A percentile compares a stretch with the other conserved stretches of the same genome.
These are phyloP conservation scores for Dicyrtoma fusca DNA, from an alignment of 2,888 invertebrate species.

Conservation along the genomic window DNA sequence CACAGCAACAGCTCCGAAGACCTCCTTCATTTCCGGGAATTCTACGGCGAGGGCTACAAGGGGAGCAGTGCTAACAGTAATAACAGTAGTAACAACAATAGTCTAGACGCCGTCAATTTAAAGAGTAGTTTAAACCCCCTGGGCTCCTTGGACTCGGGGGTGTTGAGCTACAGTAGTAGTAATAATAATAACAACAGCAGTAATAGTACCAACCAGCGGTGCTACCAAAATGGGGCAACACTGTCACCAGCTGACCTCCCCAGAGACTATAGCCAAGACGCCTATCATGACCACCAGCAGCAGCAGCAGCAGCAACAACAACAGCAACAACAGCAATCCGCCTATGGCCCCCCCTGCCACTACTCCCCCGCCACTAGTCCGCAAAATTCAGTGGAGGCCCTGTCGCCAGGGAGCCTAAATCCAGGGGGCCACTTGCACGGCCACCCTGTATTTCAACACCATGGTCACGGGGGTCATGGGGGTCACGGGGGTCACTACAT, in stretches of 20 bases:
- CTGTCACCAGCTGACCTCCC: not conserved
- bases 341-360: conserved; percentile 43
- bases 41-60: conserved; percentile 29
- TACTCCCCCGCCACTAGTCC: conserved; percentile 53
- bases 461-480: conserved; percentile 15
- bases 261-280: conserved; percentile 24
- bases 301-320: too few species aligned
- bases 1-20: conserved; percentile 14
- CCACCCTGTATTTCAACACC: conserved; percentile 12
- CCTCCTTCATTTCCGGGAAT: conserved; percentile 34
- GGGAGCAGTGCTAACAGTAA: not conserved
- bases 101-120: too few species aligned
- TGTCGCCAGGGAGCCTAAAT: not conserved
- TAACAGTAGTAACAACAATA: conserved; percentile 18
- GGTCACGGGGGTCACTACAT: conserved; percentile 16
- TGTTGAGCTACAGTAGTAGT: not conserved
- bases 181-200: not conserved
- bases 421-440: not conserved
- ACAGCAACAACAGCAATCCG: not conserved
- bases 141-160: conserved; percentile 1
- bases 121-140: conserved; percentile 10
- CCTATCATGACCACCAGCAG: conserved; percentile 29
- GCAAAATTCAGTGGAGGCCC: conserved; percentile 32
- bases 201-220: not conserved
- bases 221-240: conserved; percentile 18